Evolutionary conservation across 30 jellyfish, hydroid and myxozoan genomes (phyloP).

Genomic region (Hydra vulgaris): DNA sequence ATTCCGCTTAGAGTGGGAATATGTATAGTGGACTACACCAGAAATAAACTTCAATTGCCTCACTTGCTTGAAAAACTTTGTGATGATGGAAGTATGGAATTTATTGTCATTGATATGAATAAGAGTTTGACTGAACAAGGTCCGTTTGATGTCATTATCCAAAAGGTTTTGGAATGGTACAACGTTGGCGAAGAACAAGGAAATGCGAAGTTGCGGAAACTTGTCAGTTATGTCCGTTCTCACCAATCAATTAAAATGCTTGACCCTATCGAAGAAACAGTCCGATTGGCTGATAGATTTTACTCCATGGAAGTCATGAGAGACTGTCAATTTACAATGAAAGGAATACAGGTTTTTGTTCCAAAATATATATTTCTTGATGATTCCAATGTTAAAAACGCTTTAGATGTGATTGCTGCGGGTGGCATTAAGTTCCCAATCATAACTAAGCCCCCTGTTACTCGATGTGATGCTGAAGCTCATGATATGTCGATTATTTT

Average conservation of each 20-base stretch:
- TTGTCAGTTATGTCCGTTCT: conserved; percentile 17
- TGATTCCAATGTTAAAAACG: conserved; percentile 3
- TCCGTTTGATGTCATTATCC: conserved; percentile 78
- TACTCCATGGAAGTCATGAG: conserved; percentile 37
- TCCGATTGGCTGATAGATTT: conserved; percentile 38
- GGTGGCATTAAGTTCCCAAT: conserved; percentile 47
- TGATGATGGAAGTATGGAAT: conserved; percentile 30
- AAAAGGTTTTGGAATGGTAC: conserved; percentile 69
- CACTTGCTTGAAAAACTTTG: conserved; percentile 35
- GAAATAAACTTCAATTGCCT: conserved; percentile 52
- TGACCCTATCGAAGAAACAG: conserved; percentile 58
- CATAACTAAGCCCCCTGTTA: conserved; percentile 59
- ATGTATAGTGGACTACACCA: conserved; percentile 50
- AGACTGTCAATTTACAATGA: conserved; percentile 54
- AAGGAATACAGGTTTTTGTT: conserved; percentile 56
- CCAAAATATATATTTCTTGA: conserved; percentile 57
- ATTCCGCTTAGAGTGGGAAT: conserved; percentile 61
- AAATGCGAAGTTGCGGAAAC: conserved; percentile 29
- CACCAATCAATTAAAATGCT: conserved; percentile 14
- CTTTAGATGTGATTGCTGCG: conserved; percentile 23
- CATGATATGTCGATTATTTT: conserved; percentile 81
- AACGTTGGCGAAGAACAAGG: conserved; percentile 54
- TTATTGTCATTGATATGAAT: conserved; percentile 60
- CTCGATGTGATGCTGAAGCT: conserved; percentile 71
- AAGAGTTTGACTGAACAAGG: conserved; percentile 65